A percentile compares a stretch with the other conserved stretches of the same genome.
Evolutionary conservation across 2,113 vertebrate genomes (phyloP).

Genomic region (Delphinapterus leucas): DNA sequence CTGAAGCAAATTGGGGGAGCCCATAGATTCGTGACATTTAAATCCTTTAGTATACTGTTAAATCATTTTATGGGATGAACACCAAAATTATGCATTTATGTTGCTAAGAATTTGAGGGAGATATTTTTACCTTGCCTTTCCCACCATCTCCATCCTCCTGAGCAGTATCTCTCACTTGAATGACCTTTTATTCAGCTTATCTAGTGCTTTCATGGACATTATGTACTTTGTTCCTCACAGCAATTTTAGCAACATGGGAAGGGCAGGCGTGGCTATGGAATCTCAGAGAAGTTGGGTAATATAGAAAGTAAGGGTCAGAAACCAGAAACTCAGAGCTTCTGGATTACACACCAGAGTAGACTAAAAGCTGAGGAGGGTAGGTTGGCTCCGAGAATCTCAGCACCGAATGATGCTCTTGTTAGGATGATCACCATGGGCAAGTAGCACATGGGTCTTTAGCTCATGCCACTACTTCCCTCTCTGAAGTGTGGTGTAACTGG

Average conservation of each 20-base stretch:
- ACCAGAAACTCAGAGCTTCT: neutral
- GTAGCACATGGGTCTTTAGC: neutral
- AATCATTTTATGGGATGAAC: neutral
- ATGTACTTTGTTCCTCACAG: neutral
- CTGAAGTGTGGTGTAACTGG: neutral
- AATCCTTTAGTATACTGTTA: neutral
- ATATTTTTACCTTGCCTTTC: neutral
- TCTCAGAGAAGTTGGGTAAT: neutral
- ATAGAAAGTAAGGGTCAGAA: neutral
- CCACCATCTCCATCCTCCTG: neutral
- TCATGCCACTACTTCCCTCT: neutral
- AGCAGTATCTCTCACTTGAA: neutral
- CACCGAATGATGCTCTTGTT: neutral
- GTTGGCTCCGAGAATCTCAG: neutral
- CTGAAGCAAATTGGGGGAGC: neutral
- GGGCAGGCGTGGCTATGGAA: neutral
- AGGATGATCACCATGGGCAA: neutral
- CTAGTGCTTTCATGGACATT: neutral
- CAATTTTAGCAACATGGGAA: neutral
- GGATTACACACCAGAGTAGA: neutral
- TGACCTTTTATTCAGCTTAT: neutral
- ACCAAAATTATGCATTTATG: neutral
- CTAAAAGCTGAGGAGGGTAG: neutral
- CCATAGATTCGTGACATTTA: neutral
- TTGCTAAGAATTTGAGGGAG: slow-evolving; percentile 26